These are phyloP conservation scores for Itoplectis maculator DNA, from an alignment of 2,888 invertebrate species.

Conservation along the genomic window DNA sequence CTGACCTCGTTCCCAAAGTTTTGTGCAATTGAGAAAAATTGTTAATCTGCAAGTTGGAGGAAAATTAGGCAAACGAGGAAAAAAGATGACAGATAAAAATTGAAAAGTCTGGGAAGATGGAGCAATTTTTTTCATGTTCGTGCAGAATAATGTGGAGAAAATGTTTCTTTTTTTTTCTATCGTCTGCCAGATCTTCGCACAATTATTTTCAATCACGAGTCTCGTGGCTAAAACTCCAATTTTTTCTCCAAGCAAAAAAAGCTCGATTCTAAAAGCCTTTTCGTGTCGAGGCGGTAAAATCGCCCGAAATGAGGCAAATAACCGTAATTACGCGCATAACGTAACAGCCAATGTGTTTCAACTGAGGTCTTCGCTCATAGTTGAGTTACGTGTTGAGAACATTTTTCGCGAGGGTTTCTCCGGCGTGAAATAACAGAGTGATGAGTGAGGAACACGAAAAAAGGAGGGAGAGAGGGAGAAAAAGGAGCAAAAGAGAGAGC, in stretches of 20 bases:
- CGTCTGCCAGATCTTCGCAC: background rate
- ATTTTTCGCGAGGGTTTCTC: background rate
- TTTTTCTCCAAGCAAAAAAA: background rate
- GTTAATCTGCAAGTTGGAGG: background rate
- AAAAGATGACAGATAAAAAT: constrained; percentile 4
- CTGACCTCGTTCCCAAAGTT: constrained; percentile 14
- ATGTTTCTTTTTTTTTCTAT: background rate
- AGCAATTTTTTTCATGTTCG: background rate
- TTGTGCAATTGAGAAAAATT: background rate
- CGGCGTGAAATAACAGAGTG: background rate
- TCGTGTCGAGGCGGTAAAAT: constrained; percentile 6
- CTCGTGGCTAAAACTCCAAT: background rate
- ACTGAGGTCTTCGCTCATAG: background rate
- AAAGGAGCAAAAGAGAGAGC: background rate
- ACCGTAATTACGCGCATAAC: constrained; percentile 10
- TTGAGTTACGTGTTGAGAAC: background rate
- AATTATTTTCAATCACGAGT: background rate
- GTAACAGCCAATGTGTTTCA: background rate
- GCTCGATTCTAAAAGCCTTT: background rate
- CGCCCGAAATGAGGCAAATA: background rate
- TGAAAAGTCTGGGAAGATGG: background rate
- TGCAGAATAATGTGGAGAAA: no score
- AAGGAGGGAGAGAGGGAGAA: background rate
- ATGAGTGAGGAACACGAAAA: background rate
- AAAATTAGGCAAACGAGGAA: background rate